Conservation (phyloP, 2,888 invertebrate genomes). For the Calephelis perditalis region DNA sequence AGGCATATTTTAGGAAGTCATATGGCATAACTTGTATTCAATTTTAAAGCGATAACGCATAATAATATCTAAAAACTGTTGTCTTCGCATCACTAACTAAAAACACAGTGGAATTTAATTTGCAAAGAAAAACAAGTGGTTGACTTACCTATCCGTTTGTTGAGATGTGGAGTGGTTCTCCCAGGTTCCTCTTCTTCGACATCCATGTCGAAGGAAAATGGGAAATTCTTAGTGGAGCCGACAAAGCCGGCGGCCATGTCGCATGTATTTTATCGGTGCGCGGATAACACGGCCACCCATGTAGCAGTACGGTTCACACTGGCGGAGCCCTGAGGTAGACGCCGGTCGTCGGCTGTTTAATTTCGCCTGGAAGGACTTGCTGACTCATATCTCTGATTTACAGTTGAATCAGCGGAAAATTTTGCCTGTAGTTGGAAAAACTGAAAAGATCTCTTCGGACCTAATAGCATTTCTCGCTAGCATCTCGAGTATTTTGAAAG, state of each 20-base stretch:
- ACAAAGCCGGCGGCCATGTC: constrained; percentile 66
- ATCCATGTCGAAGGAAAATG: constrained; percentile 70
- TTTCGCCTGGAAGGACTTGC: constrained; percentile 18
- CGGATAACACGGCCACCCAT: constrained; percentile 13
- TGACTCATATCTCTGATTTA: constrained; percentile 16
- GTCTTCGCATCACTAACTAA: too few relatives aligned
- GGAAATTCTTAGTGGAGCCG: constrained; percentile 70
- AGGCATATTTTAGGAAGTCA: too few relatives aligned
- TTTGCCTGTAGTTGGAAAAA: not conserved
- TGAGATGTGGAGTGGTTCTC: constrained; percentile 51
- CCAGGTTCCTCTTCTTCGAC: constrained; percentile 58
- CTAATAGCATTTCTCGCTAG: too few relatives aligned
- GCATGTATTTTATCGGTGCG: constrained; percentile 13
- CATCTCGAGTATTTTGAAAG: too few relatives aligned
- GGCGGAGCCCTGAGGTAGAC: not conserved
- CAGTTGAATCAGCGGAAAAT: not conserved
- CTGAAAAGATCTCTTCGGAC: too few relatives aligned
- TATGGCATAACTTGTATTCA: too few relatives aligned
- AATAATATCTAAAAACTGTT: too few relatives aligned
- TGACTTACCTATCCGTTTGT: constrained; percentile 59
- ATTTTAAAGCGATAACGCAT: too few relatives aligned
- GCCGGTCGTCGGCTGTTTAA: not conserved
- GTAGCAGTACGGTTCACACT: constrained; percentile 14
- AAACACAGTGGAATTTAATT: too few relatives aligned
- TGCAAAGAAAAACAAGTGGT: not conserved